Conservation (phyloP, 2,888 invertebrate genomes). For the Masnerella sp. region DNA sequence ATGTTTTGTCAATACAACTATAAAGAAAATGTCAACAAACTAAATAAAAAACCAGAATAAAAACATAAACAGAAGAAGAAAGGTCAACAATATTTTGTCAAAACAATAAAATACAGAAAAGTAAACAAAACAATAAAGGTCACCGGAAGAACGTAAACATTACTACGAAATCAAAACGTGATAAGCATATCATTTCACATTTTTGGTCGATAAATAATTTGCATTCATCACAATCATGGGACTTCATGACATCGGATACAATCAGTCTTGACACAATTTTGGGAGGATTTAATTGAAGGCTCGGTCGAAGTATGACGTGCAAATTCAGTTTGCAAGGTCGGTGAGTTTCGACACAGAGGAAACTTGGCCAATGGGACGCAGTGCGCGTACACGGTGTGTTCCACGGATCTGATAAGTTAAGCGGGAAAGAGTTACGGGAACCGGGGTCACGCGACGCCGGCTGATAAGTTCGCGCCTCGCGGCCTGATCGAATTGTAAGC, state of each 20-base stretch:
- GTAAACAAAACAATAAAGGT: no score
- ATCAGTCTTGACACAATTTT: constrained; percentile 52
- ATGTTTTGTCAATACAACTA: no score
- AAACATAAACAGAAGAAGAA: no score
- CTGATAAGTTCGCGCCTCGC: constrained; percentile 30
- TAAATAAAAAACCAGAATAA: no score
- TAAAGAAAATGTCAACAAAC: no score
- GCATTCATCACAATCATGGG: constrained; percentile 50
- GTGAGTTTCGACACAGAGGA: constrained; percentile 14
- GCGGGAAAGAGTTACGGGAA: constrained; percentile 11
- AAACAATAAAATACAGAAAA: no score
- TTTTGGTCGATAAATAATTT: constrained; percentile 11
- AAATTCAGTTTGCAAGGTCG: constrained; percentile 46
- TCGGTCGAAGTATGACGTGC: constrained; percentile 56
- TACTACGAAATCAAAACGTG: no score
- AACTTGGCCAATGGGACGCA: constrained; percentile 44
- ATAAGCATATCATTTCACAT: constrained; percentile 4
- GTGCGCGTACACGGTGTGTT: constrained; percentile 45
- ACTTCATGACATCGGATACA: constrained; percentile 52
- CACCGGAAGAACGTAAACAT: no score
- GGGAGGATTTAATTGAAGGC: constrained; percentile 36
- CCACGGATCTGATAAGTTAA: constrained; percentile 40
- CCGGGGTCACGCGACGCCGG: constrained; percentile 31
- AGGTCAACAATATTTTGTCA: no score
- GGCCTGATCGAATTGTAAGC: constrained; percentile 39